A percentile compares a stretch with the other conserved stretches of the same genome.
Evolutionary conservation across 2,888 invertebrate genomes (phyloP).

Genomic region (Neoaliturus tenellus): DNA sequence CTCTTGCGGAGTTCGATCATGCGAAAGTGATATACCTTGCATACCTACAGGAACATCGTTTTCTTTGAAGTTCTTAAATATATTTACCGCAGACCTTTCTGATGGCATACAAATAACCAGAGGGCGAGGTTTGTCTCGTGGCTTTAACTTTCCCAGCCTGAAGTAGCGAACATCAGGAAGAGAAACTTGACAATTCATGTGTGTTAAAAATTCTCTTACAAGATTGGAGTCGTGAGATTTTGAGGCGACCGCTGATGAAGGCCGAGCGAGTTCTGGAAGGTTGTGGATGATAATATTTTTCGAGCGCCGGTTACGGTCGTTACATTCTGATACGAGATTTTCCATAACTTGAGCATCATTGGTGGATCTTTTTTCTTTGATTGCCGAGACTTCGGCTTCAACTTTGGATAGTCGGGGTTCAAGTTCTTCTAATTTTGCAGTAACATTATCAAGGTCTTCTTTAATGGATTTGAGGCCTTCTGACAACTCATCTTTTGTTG

Average conservation of each 20-base stretch:
- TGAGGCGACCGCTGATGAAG: not conserved
- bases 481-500: not conserved
- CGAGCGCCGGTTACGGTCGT: slow-evolving; percentile 2
- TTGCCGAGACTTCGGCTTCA: not conserved
- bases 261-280: not conserved
- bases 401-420: not conserved
- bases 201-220: not conserved
- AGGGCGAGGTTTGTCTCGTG: not conserved
- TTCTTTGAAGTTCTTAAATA: not conserved
- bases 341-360: not conserved
- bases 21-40: not conserved
- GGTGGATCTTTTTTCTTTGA: not conserved
- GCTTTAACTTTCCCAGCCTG: not conserved
- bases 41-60: not conserved
- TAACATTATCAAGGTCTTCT: not conserved
- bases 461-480: not conserved
- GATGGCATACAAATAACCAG: slow-evolving; percentile 2
- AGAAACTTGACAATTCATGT: not conserved
- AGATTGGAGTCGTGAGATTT: not conserved
- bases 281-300: not conserved
- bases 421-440: not conserved
- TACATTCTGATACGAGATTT: not conserved
- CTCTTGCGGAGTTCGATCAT: slow-evolving; percentile 4
- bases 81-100: not conserved
- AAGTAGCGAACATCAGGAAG: not conserved